Base-by-base conservation (phyloP, 2,888 invertebrate species). In the Lacanobia oleracea region DNA sequence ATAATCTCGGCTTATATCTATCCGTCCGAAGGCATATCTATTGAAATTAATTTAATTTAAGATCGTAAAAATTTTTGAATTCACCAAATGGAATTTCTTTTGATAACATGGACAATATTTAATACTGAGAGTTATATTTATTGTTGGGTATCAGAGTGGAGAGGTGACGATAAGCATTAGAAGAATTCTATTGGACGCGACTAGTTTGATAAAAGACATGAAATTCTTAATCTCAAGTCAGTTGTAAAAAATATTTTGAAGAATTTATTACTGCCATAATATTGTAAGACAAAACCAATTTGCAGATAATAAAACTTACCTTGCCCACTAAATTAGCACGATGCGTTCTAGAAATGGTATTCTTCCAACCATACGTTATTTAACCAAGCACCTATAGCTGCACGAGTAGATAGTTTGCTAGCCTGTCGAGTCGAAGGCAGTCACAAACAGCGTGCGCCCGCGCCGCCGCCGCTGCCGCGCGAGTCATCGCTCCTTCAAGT, bases 401-500 rank as follows among this genome's bases (percentile, higher is more conserved):
- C 23, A 59, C 14, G n/a, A 40, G 63, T 72, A 66, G 56, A 70
- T 50, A 69, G 69, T 74, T 73, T 75, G 67, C 75, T 75, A 75
- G 88, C 79, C 75, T 80, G 84, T 84, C 81, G 85, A 84, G 85
- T 86, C 77, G 78, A 82, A 86, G 83, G 87, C 75, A 84, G 83
- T 81, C 82, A 83, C 86, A 81, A 82, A 74, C 71, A 81, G 54
- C 72, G 81, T 79, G 88, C 88, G 88, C 85, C 81, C 73, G 88
- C 88, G 90, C 81, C 40, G 40, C 40, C 40, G 12, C 88, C 88
- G 90, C 82, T 67, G 72, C 68, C 76, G 73, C 66, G 81, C 89
- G 86, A 92, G 95, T 94, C 95, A 94, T 94, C 94, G 95, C 92
- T 93, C 95, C 93, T 87, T 95, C 88, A 87, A 95, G 95, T 95